phyloP scores from a whole-genome alignment of 2,888 invertebrate species.

The Papilio gigon region DNA sequence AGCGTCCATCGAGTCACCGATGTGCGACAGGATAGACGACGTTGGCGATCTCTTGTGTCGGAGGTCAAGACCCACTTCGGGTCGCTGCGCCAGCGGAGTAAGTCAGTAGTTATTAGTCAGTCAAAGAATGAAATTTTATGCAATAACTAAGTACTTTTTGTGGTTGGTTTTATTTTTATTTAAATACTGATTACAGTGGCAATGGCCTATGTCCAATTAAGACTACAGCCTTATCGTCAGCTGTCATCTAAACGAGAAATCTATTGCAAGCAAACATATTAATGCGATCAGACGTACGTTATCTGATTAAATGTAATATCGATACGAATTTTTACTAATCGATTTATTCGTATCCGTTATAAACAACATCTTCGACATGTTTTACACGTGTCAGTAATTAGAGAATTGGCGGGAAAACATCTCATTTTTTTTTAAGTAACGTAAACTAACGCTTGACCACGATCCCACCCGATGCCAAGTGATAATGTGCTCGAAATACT shows the following conservation, averaged over 20 bases:
- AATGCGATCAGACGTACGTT: slow-evolving; percentile 28
- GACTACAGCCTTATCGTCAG: slow-evolving; percentile 22
- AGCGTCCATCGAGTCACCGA: too few species aligned
- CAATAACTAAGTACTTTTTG: not conserved
- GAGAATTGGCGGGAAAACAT: not conserved
- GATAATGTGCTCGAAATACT: too few species aligned
- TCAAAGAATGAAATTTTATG: too few species aligned
- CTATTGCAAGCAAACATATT: slow-evolving; percentile 18
- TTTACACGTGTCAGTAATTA: not conserved
- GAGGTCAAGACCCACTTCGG: too few species aligned
- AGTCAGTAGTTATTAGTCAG: too few species aligned
- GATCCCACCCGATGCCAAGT: too few species aligned
- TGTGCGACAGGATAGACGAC: too few species aligned
- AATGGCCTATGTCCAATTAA: slow-evolving; percentile 19
- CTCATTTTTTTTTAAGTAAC: too few species aligned
- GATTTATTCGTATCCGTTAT: slow-evolving; percentile 7
- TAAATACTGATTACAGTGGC: slow-evolving; percentile 6
- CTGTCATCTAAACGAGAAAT: slow-evolving; percentile 25
- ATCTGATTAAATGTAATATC: slow-evolving; percentile 25
- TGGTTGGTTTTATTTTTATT: not conserved
- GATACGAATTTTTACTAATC: slow-evolving; percentile 20
- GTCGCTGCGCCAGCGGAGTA: too few species aligned
- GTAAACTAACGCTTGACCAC: too few species aligned
- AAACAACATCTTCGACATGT: slow-evolving; percentile 8
- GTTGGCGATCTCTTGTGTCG: too few species aligned